These are phyloP conservation scores for Salpingus planirostris DNA, from an alignment of 2,888 invertebrate species.

Conservation along the genomic window DNA sequence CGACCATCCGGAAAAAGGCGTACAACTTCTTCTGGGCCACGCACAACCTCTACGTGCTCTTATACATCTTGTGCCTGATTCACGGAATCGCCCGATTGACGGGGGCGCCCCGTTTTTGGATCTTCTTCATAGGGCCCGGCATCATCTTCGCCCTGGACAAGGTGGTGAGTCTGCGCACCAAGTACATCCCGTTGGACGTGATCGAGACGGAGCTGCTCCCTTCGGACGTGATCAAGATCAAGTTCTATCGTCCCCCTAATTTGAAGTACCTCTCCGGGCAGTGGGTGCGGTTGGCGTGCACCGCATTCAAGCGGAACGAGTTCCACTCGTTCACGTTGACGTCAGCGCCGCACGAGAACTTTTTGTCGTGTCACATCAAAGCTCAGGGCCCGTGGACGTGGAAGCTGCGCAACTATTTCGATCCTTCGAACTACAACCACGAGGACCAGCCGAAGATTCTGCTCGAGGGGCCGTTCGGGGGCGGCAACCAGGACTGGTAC, in stretches of 20 bases:
- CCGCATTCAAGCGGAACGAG: constrained; percentile 79
- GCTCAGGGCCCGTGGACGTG: constrained; percentile 92
- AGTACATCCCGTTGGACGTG: constrained; percentile 87
- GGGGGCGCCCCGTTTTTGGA: constrained; percentile 87
- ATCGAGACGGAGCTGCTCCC: constrained; percentile 88
- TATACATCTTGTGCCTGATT: constrained; percentile 78
- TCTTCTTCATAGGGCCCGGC: constrained; percentile 88
- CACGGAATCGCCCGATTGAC: constrained; percentile 88
- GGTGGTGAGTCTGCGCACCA: constrained; percentile 81
- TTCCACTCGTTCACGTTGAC: constrained; percentile 94
- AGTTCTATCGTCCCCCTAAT: constrained; percentile 91
- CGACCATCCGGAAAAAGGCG: constrained; percentile 82
- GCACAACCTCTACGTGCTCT: constrained; percentile 77
- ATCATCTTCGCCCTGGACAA: constrained; percentile 85
- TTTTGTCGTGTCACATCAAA: constrained; percentile 90
- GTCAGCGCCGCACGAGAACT: constrained; percentile 93
- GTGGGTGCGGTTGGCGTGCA: constrained; percentile 88
- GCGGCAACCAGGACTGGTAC: constrained; percentile 97
- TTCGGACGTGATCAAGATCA: constrained; percentile 89
- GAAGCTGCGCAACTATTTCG: constrained; percentile 90
- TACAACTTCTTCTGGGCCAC: constrained; percentile 95
- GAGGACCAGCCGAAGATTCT: constrained; percentile 81
- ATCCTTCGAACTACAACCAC: constrained; percentile 82
- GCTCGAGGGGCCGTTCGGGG: constrained; percentile 93
- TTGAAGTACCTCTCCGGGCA: constrained; percentile 91